phyloP scores from a whole-genome alignment of 1,140 invertebrate genomes.

The Drosophila persimilis region DNA sequence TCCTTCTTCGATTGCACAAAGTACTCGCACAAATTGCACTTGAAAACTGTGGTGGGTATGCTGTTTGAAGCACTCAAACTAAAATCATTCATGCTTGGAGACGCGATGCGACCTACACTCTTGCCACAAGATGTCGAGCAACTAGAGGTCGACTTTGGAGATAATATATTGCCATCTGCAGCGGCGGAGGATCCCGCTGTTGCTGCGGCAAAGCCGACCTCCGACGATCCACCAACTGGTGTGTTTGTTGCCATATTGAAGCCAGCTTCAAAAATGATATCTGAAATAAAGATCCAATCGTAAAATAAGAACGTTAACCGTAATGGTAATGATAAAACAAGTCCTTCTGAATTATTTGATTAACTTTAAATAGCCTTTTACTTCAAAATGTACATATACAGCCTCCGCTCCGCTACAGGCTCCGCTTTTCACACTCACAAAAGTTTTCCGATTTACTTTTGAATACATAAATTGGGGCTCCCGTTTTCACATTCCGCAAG shows the following conservation, averaged over 20 bases:
- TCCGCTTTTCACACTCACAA: too few relatives aligned
- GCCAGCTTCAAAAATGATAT: conserved; percentile 29
- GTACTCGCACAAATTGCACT: conserved; percentile 79
- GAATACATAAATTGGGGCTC: too few relatives aligned
- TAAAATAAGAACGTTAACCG: not conserved
- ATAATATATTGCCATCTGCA: conserved; percentile 44
- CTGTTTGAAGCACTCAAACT: conserved; percentile 1
- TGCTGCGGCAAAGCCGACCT: conserved; percentile 17
- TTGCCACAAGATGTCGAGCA: conserved; percentile 51
- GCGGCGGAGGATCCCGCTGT: conserved; percentile 12
- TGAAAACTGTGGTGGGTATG: conserved; percentile 59
- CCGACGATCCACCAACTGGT: conserved; percentile 1
- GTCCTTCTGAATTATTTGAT: not conserved
- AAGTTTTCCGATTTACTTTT: too few relatives aligned
- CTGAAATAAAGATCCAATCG: conserved; percentile 33
- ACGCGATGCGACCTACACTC: conserved; percentile 5
- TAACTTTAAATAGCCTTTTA: too few relatives aligned
- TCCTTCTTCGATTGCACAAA: conserved; percentile 75
- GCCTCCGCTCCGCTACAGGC: too few relatives aligned
- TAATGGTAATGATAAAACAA: not conserved
- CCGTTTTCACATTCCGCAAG: too few relatives aligned
- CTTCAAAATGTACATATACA: too few relatives aligned
- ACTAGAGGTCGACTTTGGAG: conserved; percentile 55
- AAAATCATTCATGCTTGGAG: conserved; percentile 25
- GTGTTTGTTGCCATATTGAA: conserved; percentile 26